phyloP scores from a whole-genome alignment of 2,888 invertebrate species.

The Allygus modestus region DNA sequence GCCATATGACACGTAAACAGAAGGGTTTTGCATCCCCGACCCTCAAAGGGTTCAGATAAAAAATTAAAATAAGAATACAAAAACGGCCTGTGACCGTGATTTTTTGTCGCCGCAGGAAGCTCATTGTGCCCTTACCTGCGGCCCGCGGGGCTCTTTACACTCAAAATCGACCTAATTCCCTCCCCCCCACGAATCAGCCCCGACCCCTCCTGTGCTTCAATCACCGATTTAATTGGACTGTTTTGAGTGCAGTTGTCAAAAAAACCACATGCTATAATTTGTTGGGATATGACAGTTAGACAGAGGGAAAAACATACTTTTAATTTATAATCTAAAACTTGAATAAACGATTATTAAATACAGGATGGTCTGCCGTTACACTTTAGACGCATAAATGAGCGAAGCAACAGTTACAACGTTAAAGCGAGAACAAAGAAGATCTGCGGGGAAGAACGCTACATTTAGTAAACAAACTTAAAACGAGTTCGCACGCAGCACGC shows the following conservation, averaged over 20 bases:
- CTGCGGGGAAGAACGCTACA: too few relatives aligned
- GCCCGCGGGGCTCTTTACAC: constrained; percentile 32
- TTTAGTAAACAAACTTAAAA: too few relatives aligned
- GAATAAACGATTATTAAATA: too few relatives aligned
- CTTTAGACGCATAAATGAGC: too few relatives aligned
- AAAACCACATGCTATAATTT: constrained; percentile 9
- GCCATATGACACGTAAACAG: constrained; percentile 40
- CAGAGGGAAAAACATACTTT: background rate
- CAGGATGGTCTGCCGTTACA: too few relatives aligned
- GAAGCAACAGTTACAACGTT: too few relatives aligned
- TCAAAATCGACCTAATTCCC: constrained; percentile 52
- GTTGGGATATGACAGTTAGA: background rate
- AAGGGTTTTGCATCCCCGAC: constrained; percentile 53
- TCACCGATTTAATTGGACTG: constrained; percentile 40
- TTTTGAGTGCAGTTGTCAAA: constrained; percentile 32
- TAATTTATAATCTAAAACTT: too few relatives aligned
- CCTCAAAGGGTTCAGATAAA: constrained; percentile 62
- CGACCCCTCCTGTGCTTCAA: constrained; percentile 1
- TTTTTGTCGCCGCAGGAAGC: constrained; percentile 49
- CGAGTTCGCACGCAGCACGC: too few relatives aligned
- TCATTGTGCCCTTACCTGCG: constrained; percentile 43
- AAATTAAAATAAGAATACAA: constrained; percentile 63
- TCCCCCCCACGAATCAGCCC: background rate
- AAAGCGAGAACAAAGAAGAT: too few relatives aligned
- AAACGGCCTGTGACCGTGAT: constrained; percentile 53